Percentiles rank a stretch among this genome's conserved stretches.
phyloP scores from a whole-genome alignment of 2,888 invertebrate genomes.

The Latheticus oryzae region DNA sequence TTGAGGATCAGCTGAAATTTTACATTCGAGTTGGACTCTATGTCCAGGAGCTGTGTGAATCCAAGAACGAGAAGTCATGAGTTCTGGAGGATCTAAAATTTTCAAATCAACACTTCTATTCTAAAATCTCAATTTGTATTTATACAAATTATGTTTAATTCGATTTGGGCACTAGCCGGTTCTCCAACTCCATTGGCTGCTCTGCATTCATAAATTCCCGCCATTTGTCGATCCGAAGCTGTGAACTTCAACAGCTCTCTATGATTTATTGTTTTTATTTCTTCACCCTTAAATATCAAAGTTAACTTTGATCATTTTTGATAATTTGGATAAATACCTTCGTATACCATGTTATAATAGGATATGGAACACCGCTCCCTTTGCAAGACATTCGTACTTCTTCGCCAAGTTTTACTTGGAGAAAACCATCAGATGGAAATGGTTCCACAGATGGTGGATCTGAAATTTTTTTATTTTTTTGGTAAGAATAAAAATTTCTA shows the following conservation, averaged over 20 bases:
- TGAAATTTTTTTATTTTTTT: conserved; percentile 55
- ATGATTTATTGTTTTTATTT: conserved; percentile 72
- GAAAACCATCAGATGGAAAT: conserved; percentile 75
- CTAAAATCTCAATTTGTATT: conserved; percentile 46
- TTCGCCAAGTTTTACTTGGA: conserved; percentile 80
- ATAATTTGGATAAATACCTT: conserved; percentile 62
- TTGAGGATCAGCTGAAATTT: conserved; percentile 76
- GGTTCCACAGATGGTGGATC: conserved; percentile 78
- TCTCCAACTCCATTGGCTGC: conserved; percentile 82
- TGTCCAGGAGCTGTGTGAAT: conserved; percentile 81
- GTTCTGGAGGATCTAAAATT: conserved; percentile 79
- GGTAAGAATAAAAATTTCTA: background rate
- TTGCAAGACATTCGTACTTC: conserved; percentile 81
- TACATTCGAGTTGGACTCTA: conserved; percentile 77
- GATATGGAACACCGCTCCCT: conserved; percentile 77
- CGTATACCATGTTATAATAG: conserved; percentile 77
- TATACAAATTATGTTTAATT: conserved; percentile 80
- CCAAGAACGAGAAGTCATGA: conserved; percentile 73
- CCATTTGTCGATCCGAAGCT: conserved; percentile 74
- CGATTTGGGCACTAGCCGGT: conserved; percentile 75
- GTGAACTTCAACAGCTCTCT: conserved; percentile 73
- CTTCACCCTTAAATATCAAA: conserved; percentile 68
- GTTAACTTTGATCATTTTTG: conserved; percentile 2
- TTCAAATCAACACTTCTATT: too few species aligned
- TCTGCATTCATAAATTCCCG: conserved; percentile 79